These are phyloP conservation scores for Cynodonichthys magdalenae DNA, from an alignment of 2,797 vertebrate species.

Conservation along the genomic window DNA sequence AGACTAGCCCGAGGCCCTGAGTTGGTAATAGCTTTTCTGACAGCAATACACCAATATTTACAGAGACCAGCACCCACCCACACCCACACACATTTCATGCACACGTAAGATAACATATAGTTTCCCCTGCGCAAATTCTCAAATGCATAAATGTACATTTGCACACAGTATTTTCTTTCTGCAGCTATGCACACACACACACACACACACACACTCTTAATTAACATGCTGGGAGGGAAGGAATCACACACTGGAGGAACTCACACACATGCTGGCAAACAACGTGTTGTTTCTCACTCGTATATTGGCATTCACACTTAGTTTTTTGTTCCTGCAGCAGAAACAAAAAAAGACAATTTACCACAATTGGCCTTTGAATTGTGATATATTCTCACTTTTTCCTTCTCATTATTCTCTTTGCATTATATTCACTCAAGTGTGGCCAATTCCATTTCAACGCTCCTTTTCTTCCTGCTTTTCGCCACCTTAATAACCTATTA, in stretches of 20 bases:
- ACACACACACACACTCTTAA: slow-evolving; percentile 49
- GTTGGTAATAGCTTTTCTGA: slow-evolving; percentile 85
- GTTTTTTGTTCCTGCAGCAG: slow-evolving; percentile 43
- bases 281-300: slow-evolving; percentile 68
- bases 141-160: slow-evolving; percentile 19
- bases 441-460: slow-evolving; percentile 59
- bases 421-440: slow-evolving; percentile 65
- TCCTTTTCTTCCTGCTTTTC: slow-evolving; percentile 50
- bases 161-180: slow-evolving; percentile 21
- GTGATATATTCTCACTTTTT: slow-evolving; percentile 59
- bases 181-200: slow-evolving; percentile 14
- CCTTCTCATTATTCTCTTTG: slow-evolving; percentile 63
- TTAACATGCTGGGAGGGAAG: slow-evolving; percentile 70
- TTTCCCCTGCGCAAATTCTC: slow-evolving; percentile 33
- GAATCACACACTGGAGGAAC: slow-evolving; percentile 56
- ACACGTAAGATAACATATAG: slow-evolving; percentile 61
- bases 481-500: slow-evolving; percentile 72
- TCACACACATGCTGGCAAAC: slow-evolving; percentile 64
- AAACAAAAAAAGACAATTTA: slow-evolving; percentile 64
- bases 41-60: slow-evolving; percentile 85
- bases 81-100: slow-evolving; percentile 62
- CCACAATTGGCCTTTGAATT: slow-evolving; percentile 66
- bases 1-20: slow-evolving; percentile 75
- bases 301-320: slow-evolving; percentile 63
- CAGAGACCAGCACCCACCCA: slow-evolving; percentile 74